phyloP scores from a whole-genome alignment of 2,888 invertebrate species.

The Diarsia mendica region DNA sequence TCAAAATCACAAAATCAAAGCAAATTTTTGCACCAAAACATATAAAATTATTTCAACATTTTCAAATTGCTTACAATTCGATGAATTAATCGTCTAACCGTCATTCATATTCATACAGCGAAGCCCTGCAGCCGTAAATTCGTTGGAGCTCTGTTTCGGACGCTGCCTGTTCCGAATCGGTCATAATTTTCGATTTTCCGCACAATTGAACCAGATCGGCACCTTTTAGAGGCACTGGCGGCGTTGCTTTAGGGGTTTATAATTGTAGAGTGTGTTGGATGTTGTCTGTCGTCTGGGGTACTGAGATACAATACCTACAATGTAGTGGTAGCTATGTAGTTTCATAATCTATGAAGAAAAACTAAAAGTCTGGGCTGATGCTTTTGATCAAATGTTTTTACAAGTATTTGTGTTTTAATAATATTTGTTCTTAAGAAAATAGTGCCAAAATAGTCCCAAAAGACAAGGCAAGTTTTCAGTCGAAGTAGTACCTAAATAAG shows the following conservation, averaged over 20 bases:
- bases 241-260: slow-evolving; percentile 50
- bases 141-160: slow-evolving; percentile 76
- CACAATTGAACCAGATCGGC: slow-evolving; percentile 83
- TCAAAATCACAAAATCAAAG: background rate
- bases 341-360: background rate
- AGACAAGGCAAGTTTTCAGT: background rate
- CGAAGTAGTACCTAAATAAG: no score
- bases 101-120: slow-evolving; percentile 78
- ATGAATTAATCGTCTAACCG: slow-evolving; percentile 62
- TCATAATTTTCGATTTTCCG: slow-evolving; percentile 89
- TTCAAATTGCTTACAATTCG: slow-evolving; percentile 49
- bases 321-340: background rate
- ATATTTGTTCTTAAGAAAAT: background rate
- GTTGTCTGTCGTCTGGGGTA: slow-evolving; percentile 17
- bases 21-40: slow-evolving; percentile 23
- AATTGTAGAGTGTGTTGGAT: slow-evolving; percentile 50
- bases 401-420: background rate
- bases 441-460: no score
- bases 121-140: slow-evolving; percentile 75
- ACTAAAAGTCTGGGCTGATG: no score
- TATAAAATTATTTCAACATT: slow-evolving; percentile 41
- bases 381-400: background rate
- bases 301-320: background rate
- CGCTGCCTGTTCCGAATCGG: slow-evolving; percentile 75
- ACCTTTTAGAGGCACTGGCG: slow-evolving; percentile 72